Evolutionary conservation across 2,113 vertebrate genomes (phyloP).

Genomic region (Eira barbara): DNA sequence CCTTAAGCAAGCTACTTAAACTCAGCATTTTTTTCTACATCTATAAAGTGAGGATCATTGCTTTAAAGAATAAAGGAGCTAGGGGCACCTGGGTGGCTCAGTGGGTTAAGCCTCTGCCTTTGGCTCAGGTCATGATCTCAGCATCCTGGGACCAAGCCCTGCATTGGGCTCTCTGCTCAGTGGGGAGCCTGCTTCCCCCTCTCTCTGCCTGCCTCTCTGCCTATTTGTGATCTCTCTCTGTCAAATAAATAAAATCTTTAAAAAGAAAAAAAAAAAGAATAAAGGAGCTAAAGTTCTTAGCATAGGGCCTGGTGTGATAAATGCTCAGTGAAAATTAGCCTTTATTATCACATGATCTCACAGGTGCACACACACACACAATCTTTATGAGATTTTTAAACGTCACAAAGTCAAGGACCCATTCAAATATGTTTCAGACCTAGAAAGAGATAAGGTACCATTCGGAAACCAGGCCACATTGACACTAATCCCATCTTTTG

Average conservation of each 20-base stretch:
- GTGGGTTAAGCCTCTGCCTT: no score
- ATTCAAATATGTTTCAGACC: not conserved
- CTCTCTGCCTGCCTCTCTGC: no score
- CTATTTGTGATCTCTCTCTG: no score
- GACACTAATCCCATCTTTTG: not conserved
- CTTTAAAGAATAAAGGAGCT: constrained; percentile 5
- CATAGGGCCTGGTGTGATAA: not conserved
- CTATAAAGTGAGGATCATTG: not conserved
- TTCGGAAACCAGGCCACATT: not conserved
- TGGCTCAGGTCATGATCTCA: no score
- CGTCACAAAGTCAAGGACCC: not conserved
- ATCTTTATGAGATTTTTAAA: constrained; percentile 20
- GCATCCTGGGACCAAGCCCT: no score
- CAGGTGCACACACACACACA: not conserved
- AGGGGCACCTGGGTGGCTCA: not conserved
- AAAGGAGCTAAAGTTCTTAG: not conserved
- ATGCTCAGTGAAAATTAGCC: not conserved
- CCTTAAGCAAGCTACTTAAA: not conserved
- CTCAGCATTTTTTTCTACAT: not conserved
- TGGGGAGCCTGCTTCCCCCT: no score
- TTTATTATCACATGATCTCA: not conserved
- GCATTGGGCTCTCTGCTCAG: no score
- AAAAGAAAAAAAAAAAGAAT: not conserved
- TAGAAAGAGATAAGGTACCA: not conserved
- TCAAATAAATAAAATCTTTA: no score